Conservation (phyloP, 1,140 invertebrate genomes). For the Lordiphosa collinella region DNA sequence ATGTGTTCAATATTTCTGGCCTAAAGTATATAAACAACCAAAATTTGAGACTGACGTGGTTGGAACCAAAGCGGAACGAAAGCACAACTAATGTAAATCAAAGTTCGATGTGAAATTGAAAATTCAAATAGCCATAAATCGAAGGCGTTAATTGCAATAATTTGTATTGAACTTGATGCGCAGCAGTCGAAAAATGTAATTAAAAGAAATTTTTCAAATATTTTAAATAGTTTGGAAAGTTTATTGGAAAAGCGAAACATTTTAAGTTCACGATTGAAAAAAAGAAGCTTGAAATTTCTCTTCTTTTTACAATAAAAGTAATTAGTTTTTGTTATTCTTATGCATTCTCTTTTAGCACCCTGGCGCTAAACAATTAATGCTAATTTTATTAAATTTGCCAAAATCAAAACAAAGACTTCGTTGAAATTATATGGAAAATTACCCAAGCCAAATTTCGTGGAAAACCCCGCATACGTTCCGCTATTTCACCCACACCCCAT, state of each 20-base stretch:
- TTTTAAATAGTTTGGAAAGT: not conserved
- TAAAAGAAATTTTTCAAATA: constrained; percentile 9
- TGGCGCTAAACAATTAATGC: constrained; percentile 26
- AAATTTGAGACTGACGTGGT: not conserved
- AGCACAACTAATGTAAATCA: constrained; percentile 12
- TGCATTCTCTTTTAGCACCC: constrained; percentile 30
- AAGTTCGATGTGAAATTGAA: constrained; percentile 1
- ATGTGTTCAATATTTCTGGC: constrained; percentile 16
- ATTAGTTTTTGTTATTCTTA: constrained; percentile 5
- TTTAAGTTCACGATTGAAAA: not conserved
- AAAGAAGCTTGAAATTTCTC: not conserved
- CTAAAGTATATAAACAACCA: constrained; percentile 24
- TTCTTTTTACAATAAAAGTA: not conserved
- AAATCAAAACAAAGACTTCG: constrained; percentile 24
- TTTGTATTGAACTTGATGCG: constrained; percentile 15
- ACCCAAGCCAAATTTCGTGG: constrained; percentile 19
- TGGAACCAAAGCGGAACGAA: constrained; percentile 1
- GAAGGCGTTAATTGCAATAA: constrained; percentile 41
- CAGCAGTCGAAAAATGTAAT: constrained; percentile 10
- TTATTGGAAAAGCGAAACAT: not conserved
- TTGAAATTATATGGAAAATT: constrained; percentile 44
- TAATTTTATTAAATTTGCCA: constrained; percentile 29
- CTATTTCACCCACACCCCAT: constrained; percentile 12
- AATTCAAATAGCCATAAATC: constrained; percentile 32
- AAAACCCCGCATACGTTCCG: constrained; percentile 17